Base-by-base conservation (phyloP, 2,113 vertebrate genomes). In the Alectura lathami region DNA sequence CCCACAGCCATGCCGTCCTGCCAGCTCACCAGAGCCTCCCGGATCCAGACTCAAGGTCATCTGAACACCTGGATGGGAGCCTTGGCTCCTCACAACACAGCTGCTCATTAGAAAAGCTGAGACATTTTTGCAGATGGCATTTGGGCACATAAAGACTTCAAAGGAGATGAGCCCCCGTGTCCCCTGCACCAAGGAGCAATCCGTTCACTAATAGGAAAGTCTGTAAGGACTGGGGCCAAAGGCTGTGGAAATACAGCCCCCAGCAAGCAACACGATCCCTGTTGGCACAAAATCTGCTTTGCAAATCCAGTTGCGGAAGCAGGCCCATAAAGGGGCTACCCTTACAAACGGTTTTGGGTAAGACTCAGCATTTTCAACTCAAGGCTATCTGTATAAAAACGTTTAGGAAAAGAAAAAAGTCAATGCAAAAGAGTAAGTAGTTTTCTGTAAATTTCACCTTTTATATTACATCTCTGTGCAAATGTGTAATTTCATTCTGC, bases 401-500 rank as follows among this genome's bases (percentile, higher is more conserved):
- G 29, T 38, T 80, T 63, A 81, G 22, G 77, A 90, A 94, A 86
- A 81, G n/a, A 96, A 95, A 86, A 81, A 90, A 54, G 48, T 78
- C 48, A 43, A 64, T 70, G 67, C 72, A 94, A 86, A 82, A 91
- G 38, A 11, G 47, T 54, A 87, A 34, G 17, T 48, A 90, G 63
- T 76, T 85, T 63, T 67, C 59, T 51, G 60, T 59, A 94, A 78
- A 83, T 75, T 64, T 93, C 56, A 51, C 34, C 73, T 34, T 6
- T 93, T 82, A 80, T 94, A 51, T 77, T 79, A 50, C 8, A 40
- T 34, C 83, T 94, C 85, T 86, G 89, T 81, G 78, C 48, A 97
- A 94, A 96, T 27, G 57, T 0, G 10, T 45, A 80, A 86, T 83
- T 87, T 40, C 29, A 84, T 67, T 80, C 47, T 62, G 34, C 23